Evolutionary conservation across 2,797 vertebrate genomes (phyloP).

Genomic region (Coregonus suidteri): DNA sequence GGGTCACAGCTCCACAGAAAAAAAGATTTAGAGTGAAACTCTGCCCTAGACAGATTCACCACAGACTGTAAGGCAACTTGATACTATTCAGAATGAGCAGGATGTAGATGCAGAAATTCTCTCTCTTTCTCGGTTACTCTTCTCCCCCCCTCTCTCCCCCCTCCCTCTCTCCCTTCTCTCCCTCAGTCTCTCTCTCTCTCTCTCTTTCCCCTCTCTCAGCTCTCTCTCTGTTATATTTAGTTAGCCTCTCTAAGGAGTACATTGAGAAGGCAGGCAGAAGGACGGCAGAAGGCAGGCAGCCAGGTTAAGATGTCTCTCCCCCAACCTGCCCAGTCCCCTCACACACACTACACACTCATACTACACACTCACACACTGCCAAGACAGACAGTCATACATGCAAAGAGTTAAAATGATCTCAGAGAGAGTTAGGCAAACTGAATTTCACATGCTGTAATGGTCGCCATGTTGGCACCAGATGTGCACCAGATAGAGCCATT

Average conservation of each 20-base stretch:
- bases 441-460: no score
- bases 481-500: neutral
- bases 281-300: neutral
- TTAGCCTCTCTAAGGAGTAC: neutral
- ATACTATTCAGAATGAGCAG: neutral
- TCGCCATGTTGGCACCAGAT: neutral
- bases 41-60: neutral
- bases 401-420: neutral
- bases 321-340: neutral
- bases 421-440: no score
- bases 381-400: neutral
- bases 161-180: neutral
- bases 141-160: neutral
- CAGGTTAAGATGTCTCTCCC: neutral
- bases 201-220: neutral
- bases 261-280: constrained; percentile 1
- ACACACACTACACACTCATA: constrained; percentile 5
- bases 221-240: neutral
- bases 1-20: neutral
- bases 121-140: neutral
- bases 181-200: neutral
- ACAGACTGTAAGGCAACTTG: neutral
- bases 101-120: neutral
- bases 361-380: neutral
- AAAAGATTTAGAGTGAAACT: neutral